These are phyloP conservation scores for Trachelipus rathkii DNA, from an alignment of 1,140 invertebrate species.

Conservation along the genomic window DNA sequence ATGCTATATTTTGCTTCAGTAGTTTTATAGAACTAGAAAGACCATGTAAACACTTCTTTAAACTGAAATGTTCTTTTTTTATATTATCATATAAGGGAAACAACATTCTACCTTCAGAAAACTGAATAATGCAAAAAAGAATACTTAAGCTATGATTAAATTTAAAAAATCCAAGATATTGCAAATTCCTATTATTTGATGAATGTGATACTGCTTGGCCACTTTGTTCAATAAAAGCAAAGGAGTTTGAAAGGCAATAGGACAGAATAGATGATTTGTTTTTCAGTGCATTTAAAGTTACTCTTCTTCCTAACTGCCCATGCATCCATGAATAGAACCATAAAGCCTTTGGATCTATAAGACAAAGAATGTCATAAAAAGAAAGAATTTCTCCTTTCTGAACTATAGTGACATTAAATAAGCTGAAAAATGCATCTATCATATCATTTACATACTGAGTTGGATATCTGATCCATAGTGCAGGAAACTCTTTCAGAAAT, in stretches of 20 bases:
- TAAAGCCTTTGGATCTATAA: conserved; percentile 38
- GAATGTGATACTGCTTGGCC: conserved; percentile 2
- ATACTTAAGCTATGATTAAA: conserved; percentile 31
- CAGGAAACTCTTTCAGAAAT: conserved; percentile 39
- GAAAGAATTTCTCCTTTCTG: conserved; percentile 24
- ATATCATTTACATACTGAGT: conserved; percentile 38
- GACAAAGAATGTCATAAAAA: conserved; percentile 33
- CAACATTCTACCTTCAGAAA: conserved; percentile 38
- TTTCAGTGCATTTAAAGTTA: conserved; percentile 37
- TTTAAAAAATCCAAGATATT: conserved; percentile 27
- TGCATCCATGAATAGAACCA: conserved; percentile 42
- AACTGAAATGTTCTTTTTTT: background rate
- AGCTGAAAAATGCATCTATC: conserved; percentile 33
- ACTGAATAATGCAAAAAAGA: conserved; percentile 32
- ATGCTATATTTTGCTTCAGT: background rate
- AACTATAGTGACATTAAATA: conserved; percentile 27
- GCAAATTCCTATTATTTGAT: conserved; percentile 14
- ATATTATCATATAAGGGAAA: conserved; percentile 31
- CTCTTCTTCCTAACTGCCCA: conserved; percentile 39
- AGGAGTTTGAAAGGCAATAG: conserved; percentile 31
- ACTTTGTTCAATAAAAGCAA: conserved; percentile 28
- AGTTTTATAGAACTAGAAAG: background rate
- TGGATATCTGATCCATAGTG: conserved; percentile 43
- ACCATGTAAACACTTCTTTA: background rate
- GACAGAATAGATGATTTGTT: conserved; percentile 35